These are phyloP conservation scores for Drosophila neonasuta DNA, from an alignment of 2,888 invertebrate genomes.

Conservation along the genomic window DNA sequence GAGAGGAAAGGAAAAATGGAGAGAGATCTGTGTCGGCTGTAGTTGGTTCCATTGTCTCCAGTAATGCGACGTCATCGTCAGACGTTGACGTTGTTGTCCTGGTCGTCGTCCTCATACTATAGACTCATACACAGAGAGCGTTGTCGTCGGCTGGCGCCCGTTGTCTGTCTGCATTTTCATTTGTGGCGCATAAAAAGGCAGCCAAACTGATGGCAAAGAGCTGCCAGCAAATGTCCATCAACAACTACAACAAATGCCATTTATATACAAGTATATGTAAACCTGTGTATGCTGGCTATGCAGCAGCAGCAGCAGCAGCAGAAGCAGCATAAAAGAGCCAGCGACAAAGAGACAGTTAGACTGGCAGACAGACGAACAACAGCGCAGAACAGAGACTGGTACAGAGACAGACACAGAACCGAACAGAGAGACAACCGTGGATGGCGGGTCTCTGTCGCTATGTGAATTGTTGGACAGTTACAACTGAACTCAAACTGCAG, in stretches of 20 bases:
- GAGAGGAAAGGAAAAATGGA: not conserved
- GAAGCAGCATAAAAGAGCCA: constrained; percentile 52
- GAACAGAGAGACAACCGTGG: constrained; percentile 1
- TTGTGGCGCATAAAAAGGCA: constrained; percentile 72
- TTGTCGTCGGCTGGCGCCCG: constrained; percentile 67
- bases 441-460: constrained; percentile 12
- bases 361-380: constrained; percentile 12
- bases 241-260: constrained; percentile 59
- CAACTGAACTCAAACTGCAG: constrained; percentile 18
- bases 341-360: constrained; percentile 40
- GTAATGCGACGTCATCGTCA: constrained; percentile 75
- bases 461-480: constrained; percentile 38
- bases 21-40: constrained; percentile 56
- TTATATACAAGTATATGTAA: constrained; percentile 24
- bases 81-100: constrained; percentile 64
- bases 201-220: constrained; percentile 61
- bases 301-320: constrained; percentile 51
- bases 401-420: too few relatives aligned
- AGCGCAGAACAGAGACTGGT: constrained; percentile 1
- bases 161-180: constrained; percentile 77
- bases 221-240: constrained; percentile 78
- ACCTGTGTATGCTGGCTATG: constrained; percentile 33
- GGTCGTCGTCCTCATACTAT: constrained; percentile 40
- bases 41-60: constrained; percentile 68
- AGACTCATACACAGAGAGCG: not conserved